Evolutionary conservation across 1,140 invertebrate species (phyloP), one percentile per base, ranked within the genome.

Genomic region (Rhyacophila brunnea): DNA sequence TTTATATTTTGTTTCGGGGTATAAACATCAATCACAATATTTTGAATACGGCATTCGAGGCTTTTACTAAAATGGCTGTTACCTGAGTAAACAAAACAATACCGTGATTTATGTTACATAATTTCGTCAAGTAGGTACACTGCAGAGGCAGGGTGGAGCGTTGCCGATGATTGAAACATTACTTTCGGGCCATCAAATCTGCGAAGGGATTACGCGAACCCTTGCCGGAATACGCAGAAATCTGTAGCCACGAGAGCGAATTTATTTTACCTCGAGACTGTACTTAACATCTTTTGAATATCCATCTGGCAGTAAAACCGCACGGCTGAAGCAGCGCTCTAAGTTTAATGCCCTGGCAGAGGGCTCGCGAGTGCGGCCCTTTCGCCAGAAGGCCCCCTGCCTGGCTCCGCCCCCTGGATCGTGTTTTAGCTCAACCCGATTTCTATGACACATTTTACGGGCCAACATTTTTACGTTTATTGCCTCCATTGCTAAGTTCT

Each of bases 251-350:
- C 40, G 18, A 14, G 52, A 57, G 48, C 46, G 54, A 58, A 47
- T 58, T 58, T 49, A 35, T 28, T 28, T 28, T 4, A 43, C 38
- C 50, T 52, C 42, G 53, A 48, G 46, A 50, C 42, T 53, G 46
- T 38, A 48, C 52, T 62, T 62, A 62, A 57, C 53, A 47, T 40
- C 60, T 62, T 62, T 57, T 57, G 54, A 62, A 62, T 62, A 62
- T 55, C 53, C 53, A 46, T 50, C 47, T 47, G 13, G 50, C 38
- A 43, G 50, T 52, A 53, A 53, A 53, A 43, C n/a, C 50, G 17
- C 38, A 23, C 59, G 17, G 34, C 28, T 57, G 28, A 45, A n/a
- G 18, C 20, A 5, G 54, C 35, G 45, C 35, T 40, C 17, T 46
- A 46, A 46, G 20, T 35, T 47, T 56, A 36, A 48, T 48, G 44